These are phyloP conservation scores for Aldabrachelys gigantea DNA, from an alignment of 2,113 vertebrate genomes.

Conservation along the genomic window DNA sequence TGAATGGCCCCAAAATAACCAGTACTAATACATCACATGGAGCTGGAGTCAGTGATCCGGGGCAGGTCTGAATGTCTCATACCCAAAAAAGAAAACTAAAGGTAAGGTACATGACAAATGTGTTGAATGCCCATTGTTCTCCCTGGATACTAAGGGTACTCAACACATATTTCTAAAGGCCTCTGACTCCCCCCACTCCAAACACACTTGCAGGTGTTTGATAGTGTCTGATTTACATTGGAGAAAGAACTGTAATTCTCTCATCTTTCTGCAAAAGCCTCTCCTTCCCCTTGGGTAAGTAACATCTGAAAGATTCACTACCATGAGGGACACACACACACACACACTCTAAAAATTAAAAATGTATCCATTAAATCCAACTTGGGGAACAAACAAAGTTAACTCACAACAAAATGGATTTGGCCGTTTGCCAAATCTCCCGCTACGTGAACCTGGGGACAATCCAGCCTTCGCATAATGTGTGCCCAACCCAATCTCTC, in stretches of 20 bases:
- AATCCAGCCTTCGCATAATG: background rate
- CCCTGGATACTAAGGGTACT: background rate
- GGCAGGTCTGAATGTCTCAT: background rate
- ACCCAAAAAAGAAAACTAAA: background rate
- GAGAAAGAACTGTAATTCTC: background rate
- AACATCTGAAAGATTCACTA: background rate
- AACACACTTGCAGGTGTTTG: background rate
- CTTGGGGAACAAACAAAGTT: background rate
- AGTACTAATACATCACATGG: fast-evolving
- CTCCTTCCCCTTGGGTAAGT: background rate
- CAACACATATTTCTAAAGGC: background rate
- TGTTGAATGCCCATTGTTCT: background rate
- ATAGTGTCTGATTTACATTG: background rate
- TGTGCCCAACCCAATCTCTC: background rate
- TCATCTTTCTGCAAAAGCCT: background rate
- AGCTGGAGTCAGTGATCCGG: background rate
- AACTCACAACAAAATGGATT: background rate
- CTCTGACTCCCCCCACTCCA: background rate
- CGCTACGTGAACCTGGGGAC: background rate
- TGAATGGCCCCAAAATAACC: background rate
- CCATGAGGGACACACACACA: fast-evolving
- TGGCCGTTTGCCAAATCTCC: background rate
- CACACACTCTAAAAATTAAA: background rate
- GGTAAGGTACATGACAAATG: fast-evolving
- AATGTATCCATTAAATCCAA: background rate